Base-by-base conservation (phyloP, 30 jellyfish, hydroid and myxozoan genomes). In the Morbakka virulenta region DNA sequence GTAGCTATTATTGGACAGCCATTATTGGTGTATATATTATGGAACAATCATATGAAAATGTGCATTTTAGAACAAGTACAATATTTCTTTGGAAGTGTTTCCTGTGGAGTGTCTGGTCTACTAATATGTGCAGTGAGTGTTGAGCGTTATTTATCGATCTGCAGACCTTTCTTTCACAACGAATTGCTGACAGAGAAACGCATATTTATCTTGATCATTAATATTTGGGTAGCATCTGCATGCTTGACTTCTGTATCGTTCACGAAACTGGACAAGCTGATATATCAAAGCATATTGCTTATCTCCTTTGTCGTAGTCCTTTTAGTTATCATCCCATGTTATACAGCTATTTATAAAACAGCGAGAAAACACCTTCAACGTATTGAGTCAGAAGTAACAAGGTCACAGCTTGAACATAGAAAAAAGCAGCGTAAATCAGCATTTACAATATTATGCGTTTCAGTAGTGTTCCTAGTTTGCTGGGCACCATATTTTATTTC, bases 31-130 rank as follows among this genome's bases (percentile, higher is more conserved):
- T 72, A 41, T 26, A 3, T 72, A 1, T 23, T 72, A 3, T 72
- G 72, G 72, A 72, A 6, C 12, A 31, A 34, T n/a, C 72, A 61
- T 3, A 20, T 2, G 3, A 34, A 24, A 1, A 22, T 53, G 51
- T 72, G 83, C 33, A 53, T 51, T 11, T 28, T 49, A 20, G 29
- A 31, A 24, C 11, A 4, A 24, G 63, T 52, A 33, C 83, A 72
- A 72, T 72, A 72, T 23, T 72, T 50, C 47, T 20, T 52, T 26
- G 83, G 83, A 6, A 72, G 83, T 28, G 83, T 35, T 24, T 50
- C 83, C 2, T 41, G 72, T 72, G 83, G 83, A n/a, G 83, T 72
- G 28, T 72, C 83, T 6, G 83, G 72, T n/a, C 73, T 72, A 28
- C 26, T 72, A 2, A 32, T 72, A 35, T 41, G 47, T 3, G 27